Conservation (phyloP, 2,888 invertebrate genomes). For the Drosophila pseudotakahashii region DNA sequence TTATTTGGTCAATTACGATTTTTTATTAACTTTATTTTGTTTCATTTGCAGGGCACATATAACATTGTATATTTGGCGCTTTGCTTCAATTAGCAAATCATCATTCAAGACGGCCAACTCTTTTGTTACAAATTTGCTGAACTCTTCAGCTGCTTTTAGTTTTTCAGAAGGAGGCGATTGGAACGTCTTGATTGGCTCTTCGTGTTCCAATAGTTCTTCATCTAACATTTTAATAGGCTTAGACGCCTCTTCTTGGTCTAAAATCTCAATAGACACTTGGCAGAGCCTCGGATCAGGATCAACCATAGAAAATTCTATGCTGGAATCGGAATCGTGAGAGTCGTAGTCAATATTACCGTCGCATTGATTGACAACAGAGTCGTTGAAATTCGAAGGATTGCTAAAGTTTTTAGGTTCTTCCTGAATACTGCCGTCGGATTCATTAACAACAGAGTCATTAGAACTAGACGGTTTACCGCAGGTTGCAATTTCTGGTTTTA, state of each 20-base stretch:
- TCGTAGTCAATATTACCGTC: background rate
- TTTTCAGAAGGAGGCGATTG: background rate
- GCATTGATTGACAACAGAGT: conserved; percentile 12
- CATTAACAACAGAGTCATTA: background rate
- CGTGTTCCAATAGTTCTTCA: background rate
- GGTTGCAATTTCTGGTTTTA: background rate
- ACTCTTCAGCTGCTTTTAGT: conserved; percentile 32
- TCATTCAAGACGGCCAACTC: conserved; percentile 47
- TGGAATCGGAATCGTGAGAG: background rate
- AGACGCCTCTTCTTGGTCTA: background rate
- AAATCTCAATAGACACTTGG: conserved; percentile 1
- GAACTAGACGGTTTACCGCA: background rate
- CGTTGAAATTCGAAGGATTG: background rate
- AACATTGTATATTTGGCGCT: conserved; percentile 51
- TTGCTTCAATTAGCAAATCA: conserved; percentile 53
- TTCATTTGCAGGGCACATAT: conserved; percentile 50
- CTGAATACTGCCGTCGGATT: background rate
- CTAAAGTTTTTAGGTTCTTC: background rate
- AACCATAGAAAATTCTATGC: background rate
- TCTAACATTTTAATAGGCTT: too few relatives aligned
- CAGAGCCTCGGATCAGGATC: conserved; percentile 2
- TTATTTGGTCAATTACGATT: background rate
- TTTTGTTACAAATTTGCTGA: conserved; percentile 51
- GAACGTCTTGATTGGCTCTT: background rate
- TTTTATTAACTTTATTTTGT: conserved; percentile 35